Conservation (phyloP, 2,888 invertebrate genomes). For the Lasioglossum zephyrum region DNA sequence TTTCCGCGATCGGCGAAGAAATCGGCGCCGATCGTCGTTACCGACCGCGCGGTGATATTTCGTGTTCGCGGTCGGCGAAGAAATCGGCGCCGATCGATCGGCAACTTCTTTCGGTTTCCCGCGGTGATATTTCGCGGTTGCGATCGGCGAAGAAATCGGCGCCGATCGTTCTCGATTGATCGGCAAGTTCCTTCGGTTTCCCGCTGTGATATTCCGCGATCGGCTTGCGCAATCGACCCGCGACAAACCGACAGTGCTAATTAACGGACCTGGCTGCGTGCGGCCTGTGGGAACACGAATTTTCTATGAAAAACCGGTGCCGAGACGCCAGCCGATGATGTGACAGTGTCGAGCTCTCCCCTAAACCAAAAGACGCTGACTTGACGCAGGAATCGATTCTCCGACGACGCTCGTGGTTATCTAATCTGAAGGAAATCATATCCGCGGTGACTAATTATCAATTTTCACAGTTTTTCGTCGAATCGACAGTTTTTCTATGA, state of each 20-base stretch:
- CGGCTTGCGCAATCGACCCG: background rate
- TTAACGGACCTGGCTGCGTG: background rate
- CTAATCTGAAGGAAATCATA: background rate
- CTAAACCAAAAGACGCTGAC: background rate
- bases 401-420: background rate
- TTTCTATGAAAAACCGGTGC: background rate
- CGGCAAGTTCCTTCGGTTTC: too few species aligned
- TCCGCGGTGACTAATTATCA: background rate
- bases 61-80: background rate
- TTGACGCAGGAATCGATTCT: background rate
- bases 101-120: too few species aligned
- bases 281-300: background rate
- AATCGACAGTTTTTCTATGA: too few species aligned
- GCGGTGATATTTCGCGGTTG: background rate
- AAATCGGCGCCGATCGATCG: background rate
- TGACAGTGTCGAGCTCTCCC: background rate
- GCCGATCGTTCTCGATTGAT: background rate
- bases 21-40: background rate
- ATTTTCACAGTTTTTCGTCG: background rate
- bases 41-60: too few species aligned
- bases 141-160: background rate
- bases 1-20: background rate
- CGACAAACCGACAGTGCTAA: background rate
- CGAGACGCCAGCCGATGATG: background rate
- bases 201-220: conserved; percentile 45